Evolutionary conservation across 2,888 invertebrate species (phyloP), one percentile per base, ranked within the genome.

Genomic region (Axea sp.): DNA sequence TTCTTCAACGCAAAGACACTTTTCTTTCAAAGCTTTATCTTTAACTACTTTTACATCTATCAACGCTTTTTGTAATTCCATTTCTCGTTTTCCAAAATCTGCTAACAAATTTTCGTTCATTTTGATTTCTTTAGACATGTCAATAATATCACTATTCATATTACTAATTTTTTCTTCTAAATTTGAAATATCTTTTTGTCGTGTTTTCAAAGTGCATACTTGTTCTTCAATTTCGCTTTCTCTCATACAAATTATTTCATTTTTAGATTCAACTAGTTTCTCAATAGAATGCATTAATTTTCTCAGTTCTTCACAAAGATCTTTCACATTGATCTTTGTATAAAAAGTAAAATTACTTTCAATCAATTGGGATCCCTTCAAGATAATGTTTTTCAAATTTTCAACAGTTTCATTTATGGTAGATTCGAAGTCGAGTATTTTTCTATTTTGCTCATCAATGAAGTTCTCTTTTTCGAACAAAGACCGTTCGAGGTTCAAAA

Each of bases 21-120:
- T 83, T 33, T 83, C 82, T 11, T 78, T 69, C 0, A 84, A 47
- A n/a, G 80, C 77, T 57, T 78, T 76, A 1, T 75, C 77, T 45
- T 83, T 83, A 4, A 79, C 75, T 26, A 76, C 57, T 41, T 26
- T 35, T 45, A 14, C 30, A 53, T 7, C 62, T 73, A 33, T 62
- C 49, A 1, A 39, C 9, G 15, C 14, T 14, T 12, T 33, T 6
- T 6, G 33, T 14, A 33, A 33, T 12, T 3, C 3, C 1, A 1
- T 8, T 45, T 65, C 65, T 31, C 45, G 35, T 7, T 57, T 14
- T 8, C 41, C n/a, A 9, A 12, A 37, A 1, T 57, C 49, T 0
- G 31, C n/a, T 0, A 59, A n/a, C 9, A 24, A 24, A 5, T 5
- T 14, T 24, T 41, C 59, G 12, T 39, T 45, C 6, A 2, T 15